Conservation (phyloP, 2,888 invertebrate species). For the Drosophila austrosaltans region DNA sequence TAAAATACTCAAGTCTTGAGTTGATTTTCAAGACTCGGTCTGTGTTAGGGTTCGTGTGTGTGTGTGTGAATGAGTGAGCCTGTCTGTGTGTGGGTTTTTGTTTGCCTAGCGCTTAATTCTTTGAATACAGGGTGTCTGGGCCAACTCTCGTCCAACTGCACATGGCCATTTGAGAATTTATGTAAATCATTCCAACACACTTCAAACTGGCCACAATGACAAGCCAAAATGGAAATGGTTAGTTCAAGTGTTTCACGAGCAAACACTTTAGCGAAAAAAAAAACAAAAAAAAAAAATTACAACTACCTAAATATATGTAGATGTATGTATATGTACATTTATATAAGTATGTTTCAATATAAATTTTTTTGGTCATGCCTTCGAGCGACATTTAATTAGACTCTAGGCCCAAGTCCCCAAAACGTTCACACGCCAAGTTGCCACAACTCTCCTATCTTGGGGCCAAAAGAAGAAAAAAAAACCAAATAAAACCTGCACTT, state of each 20-base stretch:
- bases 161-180: constrained; percentile 70
- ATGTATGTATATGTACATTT: constrained; percentile 1
- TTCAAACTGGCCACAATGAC: constrained; percentile 71
- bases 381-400: constrained; percentile 76
- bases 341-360: constrained; percentile 18
- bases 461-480: constrained; percentile 42
- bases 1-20: constrained; percentile 40
- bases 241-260: constrained; percentile 75
- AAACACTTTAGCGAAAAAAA: constrained; percentile 61
- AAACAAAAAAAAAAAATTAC: constrained; percentile 36
- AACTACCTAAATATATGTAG: constrained; percentile 28
- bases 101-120: constrained; percentile 72
- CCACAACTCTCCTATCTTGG: constrained; percentile 35
- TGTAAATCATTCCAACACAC: constrained; percentile 75
- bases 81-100: constrained; percentile 61
- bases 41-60: constrained; percentile 58
- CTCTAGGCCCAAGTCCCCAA: constrained; percentile 40
- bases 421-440: constrained; percentile 66
- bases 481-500: constrained; percentile 71
- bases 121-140: constrained; percentile 70
- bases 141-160: constrained; percentile 17
- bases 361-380: constrained; percentile 51
- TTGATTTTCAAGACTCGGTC: neutral
- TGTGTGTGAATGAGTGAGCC: constrained; percentile 41
- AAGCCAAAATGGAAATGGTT: constrained; percentile 66